Evolutionary conservation across 1,140 invertebrate species (phyloP), one percentile per base, ranked within the genome.

Genomic region (Oncopeltus fasciatus): DNA sequence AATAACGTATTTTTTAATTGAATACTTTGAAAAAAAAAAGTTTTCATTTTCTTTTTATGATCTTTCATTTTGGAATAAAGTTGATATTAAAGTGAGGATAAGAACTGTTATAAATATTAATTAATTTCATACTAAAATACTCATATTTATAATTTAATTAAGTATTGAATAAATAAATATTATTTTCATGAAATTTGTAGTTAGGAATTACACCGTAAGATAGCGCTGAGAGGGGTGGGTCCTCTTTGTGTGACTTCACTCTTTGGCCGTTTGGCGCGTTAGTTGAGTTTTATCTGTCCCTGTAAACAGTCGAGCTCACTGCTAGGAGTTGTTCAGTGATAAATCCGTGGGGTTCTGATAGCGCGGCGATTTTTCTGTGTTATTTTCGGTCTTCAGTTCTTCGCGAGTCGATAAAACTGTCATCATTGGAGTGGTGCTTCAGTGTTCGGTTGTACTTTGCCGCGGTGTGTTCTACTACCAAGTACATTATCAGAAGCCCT

Each of bases 271-370:
- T 57, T 8, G 26, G 33, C 16, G 62, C 62, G 62, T 57, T 57
- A 63, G 62, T 63, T 44, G 28, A 59, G 62, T 63, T 51, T 59
- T 63, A 59, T 63, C 62, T 44, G 38, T n/a, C 11, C 21, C 62
- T 59, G 62, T 59, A 43, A 57, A 57, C 61, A 46, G 60, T 33
- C 53, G 44, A 21, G 49, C 27, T 21, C 61, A n/a, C 18, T 20
- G 20, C 62, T 2, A 26, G 14, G 44, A 26, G 18, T 18, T 46
- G 5, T 26, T 20, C 12, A 38, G 56, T 38, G 31, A 46, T 38
- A 62, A 28, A 20, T 38, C 29, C 12, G 31, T 51, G 29, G 20
- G 18, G 29, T 38, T 31, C 28, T 51, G 49, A 53, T 24, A 61
- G 18, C 60, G 21, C 60, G 28, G 26, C 43, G 38, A 26, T 49